Conservation (phyloP, 2,888 invertebrate species). For the Ornithoptera priamus region DNA sequence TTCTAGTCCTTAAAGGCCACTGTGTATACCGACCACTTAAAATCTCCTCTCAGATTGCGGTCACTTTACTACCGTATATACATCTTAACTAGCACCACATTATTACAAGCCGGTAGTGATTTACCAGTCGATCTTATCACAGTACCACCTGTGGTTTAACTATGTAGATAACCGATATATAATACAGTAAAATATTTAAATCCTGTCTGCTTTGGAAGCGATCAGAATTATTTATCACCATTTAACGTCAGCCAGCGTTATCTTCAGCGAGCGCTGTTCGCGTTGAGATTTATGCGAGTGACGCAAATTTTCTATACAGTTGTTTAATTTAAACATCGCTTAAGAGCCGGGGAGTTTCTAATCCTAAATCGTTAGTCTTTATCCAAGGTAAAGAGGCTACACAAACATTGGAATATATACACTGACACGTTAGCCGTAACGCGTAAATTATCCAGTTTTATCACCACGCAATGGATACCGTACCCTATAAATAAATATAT, state of each 20-base stretch:
- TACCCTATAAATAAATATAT: too few species aligned
- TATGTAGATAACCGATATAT: too few species aligned
- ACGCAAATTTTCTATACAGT: slow-evolving; percentile 12
- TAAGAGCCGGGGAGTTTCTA: slow-evolving; percentile 11
- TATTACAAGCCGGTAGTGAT: too few species aligned
- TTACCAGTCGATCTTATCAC: too few species aligned
- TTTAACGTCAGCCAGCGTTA: slow-evolving; percentile 1
- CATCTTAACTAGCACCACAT: too few species aligned
- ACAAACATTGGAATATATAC: slow-evolving; percentile 14
- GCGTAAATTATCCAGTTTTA: slow-evolving; percentile 3
- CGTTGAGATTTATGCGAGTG: slow-evolving; percentile 20
- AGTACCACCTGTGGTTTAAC: too few species aligned
- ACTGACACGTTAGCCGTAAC: not conserved
- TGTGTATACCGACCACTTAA: too few species aligned
- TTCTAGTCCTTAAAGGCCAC: too few species aligned
- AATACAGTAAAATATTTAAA: too few species aligned
- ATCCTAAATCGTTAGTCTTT: slow-evolving; percentile 22
- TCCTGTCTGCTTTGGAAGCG: too few species aligned
- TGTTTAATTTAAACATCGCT: slow-evolving; percentile 21
- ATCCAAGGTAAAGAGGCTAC: slow-evolving; percentile 9
- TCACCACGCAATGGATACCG: slow-evolving; percentile 2
- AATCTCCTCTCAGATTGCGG: too few species aligned
- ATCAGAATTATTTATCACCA: not conserved
- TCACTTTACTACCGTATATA: too few species aligned
- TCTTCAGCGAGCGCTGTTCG: slow-evolving; percentile 1